Conservation (phyloP, 2,888 invertebrate genomes). For the Oxystoma pomonae region DNA sequence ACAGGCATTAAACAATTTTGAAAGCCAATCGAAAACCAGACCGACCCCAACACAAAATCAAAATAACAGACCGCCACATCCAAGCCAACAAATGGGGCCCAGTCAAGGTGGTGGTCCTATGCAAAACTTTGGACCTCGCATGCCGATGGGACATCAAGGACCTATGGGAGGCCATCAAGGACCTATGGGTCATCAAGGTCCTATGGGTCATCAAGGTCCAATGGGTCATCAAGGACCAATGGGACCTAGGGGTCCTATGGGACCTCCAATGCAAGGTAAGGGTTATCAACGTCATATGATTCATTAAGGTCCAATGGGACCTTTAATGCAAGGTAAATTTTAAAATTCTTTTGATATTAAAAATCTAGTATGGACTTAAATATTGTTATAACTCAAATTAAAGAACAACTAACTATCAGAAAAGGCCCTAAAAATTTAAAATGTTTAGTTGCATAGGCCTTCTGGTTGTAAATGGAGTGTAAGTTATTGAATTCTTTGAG, state of each 20-base stretch:
- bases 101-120: slow-evolving; percentile 34
- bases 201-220: slow-evolving; percentile 23
- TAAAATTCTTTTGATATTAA: too few relatives aligned
- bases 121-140: slow-evolving; percentile 53
- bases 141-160: slow-evolving; percentile 48
- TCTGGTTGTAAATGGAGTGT: too few relatives aligned
- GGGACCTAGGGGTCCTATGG: slow-evolving; percentile 33
- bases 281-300: too few relatives aligned
- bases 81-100: slow-evolving; percentile 50
- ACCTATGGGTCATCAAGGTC: slow-evolving; percentile 37
- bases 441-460: too few relatives aligned
- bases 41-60: slow-evolving; percentile 72
- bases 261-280: slow-evolving; percentile 16
- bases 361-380: too few relatives aligned
- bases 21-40: slow-evolving; percentile 87
- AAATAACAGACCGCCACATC: slow-evolving; percentile 57
- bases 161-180: slow-evolving; percentile 46
- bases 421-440: too few relatives aligned
- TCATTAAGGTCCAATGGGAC: too few relatives aligned
- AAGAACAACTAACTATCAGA: too few relatives aligned
- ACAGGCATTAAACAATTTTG: slow-evolving; percentile 80
- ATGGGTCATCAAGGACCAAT: slow-evolving; percentile 50
- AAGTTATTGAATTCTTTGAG: too few relatives aligned
- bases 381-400: too few relatives aligned
- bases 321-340: too few relatives aligned